Evolutionary conservation across 2,888 invertebrate species (phyloP).

Genomic region (Chrysolina oricalcia): DNA sequence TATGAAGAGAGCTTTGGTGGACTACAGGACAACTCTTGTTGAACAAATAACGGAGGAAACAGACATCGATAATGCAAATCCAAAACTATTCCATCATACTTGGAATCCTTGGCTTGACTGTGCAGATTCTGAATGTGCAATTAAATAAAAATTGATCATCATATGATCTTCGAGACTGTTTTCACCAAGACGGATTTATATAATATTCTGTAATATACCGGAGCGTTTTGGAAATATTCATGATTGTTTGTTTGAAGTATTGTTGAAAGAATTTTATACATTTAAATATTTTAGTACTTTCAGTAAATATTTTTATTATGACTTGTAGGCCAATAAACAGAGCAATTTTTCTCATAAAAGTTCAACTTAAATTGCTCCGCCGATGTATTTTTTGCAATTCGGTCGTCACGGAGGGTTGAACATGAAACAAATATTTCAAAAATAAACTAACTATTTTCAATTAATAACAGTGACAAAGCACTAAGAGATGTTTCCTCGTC

Average conservation of each 20-base stretch:
- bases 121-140: slow-evolving; percentile 57
- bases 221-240: neutral
- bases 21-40: slow-evolving; percentile 74
- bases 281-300: neutral
- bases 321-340: no score
- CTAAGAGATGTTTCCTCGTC: no score
- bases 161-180: no score
- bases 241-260: neutral
- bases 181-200: neutral
- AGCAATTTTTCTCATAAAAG: no score
- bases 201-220: neutral
- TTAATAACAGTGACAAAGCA: no score
- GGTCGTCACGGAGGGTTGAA: no score
- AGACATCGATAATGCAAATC: slow-evolving; percentile 78
- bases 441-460: no score
- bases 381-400: no score
- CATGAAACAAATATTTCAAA: no score
- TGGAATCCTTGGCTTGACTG: slow-evolving; percentile 81
- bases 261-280: neutral
- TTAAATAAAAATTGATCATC: neutral
- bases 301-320: no score
- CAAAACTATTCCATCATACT: slow-evolving; percentile 80
- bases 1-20: slow-evolving; percentile 72
- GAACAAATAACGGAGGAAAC: slow-evolving; percentile 74
- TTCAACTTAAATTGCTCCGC: no score